Percentiles rank a stretch among this genome's conserved stretches.
Conservation (phyloP, 2,113 vertebrate genomes). For the Potamarius usumacintae region DNA sequence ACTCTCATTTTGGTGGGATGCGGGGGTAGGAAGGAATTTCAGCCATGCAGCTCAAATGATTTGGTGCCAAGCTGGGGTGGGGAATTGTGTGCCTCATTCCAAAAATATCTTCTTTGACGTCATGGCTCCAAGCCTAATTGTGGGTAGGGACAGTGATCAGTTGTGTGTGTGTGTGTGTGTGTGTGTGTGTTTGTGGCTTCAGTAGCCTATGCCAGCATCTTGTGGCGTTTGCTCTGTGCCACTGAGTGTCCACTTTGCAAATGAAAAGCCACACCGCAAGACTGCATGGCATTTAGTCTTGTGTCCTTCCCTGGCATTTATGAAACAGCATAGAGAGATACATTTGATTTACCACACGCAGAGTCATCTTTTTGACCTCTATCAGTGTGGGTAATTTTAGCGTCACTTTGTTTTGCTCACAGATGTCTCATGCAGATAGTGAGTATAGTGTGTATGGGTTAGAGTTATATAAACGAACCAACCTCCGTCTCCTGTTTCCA, state of each 20-base stretch:
- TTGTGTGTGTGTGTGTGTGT: constrained; percentile 25
- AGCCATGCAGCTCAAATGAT: constrained; percentile 67
- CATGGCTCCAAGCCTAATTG: constrained; percentile 53
- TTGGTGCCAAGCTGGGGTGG: constrained; percentile 53
- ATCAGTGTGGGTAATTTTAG: background rate
- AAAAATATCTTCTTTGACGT: constrained; percentile 69
- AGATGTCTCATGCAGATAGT: constrained; percentile 14
- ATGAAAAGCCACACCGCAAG: constrained; percentile 59
- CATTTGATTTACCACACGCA: constrained; percentile 33
- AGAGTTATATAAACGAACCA: constrained; percentile 63
- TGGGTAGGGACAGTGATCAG: constrained; percentile 53
- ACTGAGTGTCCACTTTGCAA: constrained; percentile 62
- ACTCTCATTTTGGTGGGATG: constrained; percentile 63
- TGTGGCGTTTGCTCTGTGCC: constrained; percentile 63
- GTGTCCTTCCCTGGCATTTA: constrained; percentile 23
- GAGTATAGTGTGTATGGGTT: constrained; percentile 49
- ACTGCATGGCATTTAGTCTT: constrained; percentile 52
- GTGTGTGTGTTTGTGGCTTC: constrained; percentile 47
- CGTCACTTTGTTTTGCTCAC: background rate
- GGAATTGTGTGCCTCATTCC: constrained; percentile 63
- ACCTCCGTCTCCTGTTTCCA: constrained; percentile 83
- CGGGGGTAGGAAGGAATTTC: constrained; percentile 67
- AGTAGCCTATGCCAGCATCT: constrained; percentile 65
- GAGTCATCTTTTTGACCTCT: constrained; percentile 10
- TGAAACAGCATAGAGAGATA: constrained; percentile 37